Conservation (phyloP, 2,888 invertebrate species). For the Athetis lepigone region DNA sequence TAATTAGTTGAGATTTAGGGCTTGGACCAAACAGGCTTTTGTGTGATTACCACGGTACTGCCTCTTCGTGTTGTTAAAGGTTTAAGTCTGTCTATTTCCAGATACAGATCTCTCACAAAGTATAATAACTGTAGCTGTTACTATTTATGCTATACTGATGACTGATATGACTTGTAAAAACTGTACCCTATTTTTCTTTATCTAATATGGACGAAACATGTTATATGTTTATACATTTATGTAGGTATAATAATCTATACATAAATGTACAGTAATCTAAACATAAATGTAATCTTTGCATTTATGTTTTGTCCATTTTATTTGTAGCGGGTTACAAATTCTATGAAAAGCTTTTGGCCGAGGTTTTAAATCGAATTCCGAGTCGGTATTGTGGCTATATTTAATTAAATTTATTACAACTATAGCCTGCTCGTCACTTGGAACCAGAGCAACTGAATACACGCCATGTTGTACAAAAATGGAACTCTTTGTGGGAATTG, state of each 20-base stretch:
- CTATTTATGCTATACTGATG: too few relatives aligned
- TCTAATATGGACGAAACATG: too few relatives aligned
- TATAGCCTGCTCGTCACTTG: constrained; percentile 21
- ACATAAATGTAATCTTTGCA: too few relatives aligned
- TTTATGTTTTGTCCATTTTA: constrained; percentile 23
- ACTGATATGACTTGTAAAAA: neutral
- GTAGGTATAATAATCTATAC: too few relatives aligned
- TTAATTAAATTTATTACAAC: constrained; percentile 48
- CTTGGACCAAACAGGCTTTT: constrained; percentile 26
- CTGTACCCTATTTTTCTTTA: constrained; percentile 2
- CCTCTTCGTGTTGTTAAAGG: constrained; percentile 7
- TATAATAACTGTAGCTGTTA: neutral
- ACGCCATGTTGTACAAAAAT: constrained; percentile 17
- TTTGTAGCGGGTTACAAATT: constrained; percentile 40
- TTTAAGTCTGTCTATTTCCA: constrained; percentile 3
- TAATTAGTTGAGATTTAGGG: constrained; percentile 27
- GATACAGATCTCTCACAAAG: neutral
- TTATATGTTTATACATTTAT: too few relatives aligned
- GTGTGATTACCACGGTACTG: constrained; percentile 22
- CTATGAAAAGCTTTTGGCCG: constrained; percentile 46
- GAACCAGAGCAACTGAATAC: constrained; percentile 23
- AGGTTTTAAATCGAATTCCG: constrained; percentile 58
- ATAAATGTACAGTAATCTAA: constrained; percentile 1
- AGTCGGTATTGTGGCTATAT: constrained; percentile 49
- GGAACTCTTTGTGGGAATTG: too few relatives aligned